Conservation (phyloP, 92 coral and sea anemone genomes). For the Siderastrea siderea region DNA sequence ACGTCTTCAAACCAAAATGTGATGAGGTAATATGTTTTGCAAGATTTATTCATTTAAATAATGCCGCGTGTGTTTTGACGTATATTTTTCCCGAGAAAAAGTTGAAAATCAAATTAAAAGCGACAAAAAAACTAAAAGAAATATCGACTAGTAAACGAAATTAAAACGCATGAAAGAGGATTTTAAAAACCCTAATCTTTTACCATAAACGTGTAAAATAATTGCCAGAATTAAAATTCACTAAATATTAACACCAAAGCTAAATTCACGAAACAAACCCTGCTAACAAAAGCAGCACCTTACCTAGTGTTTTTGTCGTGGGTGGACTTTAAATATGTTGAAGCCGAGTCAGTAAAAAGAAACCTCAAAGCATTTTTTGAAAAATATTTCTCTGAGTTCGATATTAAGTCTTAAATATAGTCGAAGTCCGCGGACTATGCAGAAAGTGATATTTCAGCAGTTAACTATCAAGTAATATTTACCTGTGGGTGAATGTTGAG, state of each 20-base stretch:
- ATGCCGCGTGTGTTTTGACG: neutral
- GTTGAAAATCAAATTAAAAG: constrained; percentile 4
- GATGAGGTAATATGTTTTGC: neutral
- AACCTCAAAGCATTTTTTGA: neutral
- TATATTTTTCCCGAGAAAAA: neutral
- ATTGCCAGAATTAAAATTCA: neutral
- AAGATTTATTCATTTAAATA: constrained; percentile 3
- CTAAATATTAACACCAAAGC: constrained; percentile 11
- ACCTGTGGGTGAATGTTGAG: constrained; percentile 53
- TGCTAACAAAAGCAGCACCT: neutral
- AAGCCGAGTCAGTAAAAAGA: neutral
- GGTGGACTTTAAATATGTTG: neutral
- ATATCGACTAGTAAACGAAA: neutral
- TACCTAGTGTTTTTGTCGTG: neutral
- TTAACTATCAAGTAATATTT: constrained; percentile 8
- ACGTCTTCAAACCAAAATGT: constrained; percentile 18
- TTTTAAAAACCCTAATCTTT: neutral
- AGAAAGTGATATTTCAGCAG: neutral
- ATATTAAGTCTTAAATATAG: neutral
- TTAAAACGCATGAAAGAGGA: neutral
- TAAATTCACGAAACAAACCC: neutral
- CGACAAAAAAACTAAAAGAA: neutral
- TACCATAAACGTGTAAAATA: neutral
- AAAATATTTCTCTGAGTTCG: neutral
- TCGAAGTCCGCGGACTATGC: neutral